Base-by-base conservation (phyloP, 1,140 invertebrate species). In the Hycleus phaleratus region DNA sequence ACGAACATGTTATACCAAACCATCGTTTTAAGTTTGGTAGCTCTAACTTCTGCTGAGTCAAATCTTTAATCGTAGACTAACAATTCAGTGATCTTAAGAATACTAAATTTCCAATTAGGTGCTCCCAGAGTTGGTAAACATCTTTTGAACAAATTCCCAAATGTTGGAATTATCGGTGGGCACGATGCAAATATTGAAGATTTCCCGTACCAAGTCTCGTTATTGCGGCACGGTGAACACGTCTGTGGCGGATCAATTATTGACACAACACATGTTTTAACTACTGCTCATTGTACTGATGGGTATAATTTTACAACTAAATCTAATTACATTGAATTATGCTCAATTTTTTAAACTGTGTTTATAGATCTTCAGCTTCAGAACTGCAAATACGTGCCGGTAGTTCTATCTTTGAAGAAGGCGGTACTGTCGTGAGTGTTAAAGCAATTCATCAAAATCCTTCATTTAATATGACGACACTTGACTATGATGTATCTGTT, bases 121-220 rank as follows among this genome's bases (percentile, higher is more conserved):
- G 18, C 18, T 18, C 18, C 18, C 18, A 18, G 18, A 18, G 18
- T 18, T 18, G 18, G 18, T 1, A 18, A 18, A 1, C 18, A 18
- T 1, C 18, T 18, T 18, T 18, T 18, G 18, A 2, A 18, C 1
- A 18, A 32, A 32, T 32, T 32, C 32, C 3, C 40, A 6, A 42
- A 42, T 42, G 40, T 66, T 2, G 73, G 71, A 9, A 76, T 80
- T 56, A 75, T 83, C 42, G 79, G 78, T 26, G 80, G 80, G 10
- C 60, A 58, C 26, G 49, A 67, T 1, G 69, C 75, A 26, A 66
- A 63, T 8, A 77, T 82, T 26, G 68, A 75, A 12, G 66, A 76
- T 42, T 79, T 76, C 56, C 80, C 80, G 42, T 82, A 76, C 67
- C 74, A 77, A 71, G 71, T 75, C 44, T 79, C 79, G 12, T 60